Evolutionary conservation across 2,888 invertebrate genomes (phyloP).

Genomic region (Oscheius sp.): DNA sequence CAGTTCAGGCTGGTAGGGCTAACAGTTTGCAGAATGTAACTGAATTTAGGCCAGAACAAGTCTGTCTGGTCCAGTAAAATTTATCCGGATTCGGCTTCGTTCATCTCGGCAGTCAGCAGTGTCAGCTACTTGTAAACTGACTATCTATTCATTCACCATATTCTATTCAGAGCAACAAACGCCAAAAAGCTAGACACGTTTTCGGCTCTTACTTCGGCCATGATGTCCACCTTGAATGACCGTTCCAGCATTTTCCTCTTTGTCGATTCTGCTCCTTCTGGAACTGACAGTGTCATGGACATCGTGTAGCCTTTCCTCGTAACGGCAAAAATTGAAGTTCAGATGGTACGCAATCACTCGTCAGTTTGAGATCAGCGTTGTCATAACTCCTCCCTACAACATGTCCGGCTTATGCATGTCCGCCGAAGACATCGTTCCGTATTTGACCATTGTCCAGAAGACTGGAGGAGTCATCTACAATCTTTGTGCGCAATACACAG

Average conservation of each 20-base stretch:
- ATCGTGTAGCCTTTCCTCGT: slow-evolving; percentile 36
- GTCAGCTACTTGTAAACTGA: neutral
- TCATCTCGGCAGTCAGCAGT: neutral
- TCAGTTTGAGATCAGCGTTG: slow-evolving; percentile 47
- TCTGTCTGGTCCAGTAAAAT: neutral
- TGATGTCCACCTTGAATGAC: slow-evolving; percentile 43
- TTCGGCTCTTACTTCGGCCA: slow-evolving; percentile 41
- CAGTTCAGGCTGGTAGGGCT: neutral
- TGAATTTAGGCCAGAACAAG: neutral
- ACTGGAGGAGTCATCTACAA: slow-evolving; percentile 53
- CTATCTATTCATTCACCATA: neutral
- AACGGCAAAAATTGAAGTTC: neutral
- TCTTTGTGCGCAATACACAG: slow-evolving; percentile 37
- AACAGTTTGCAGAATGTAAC: neutral
- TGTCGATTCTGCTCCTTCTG: slow-evolving; percentile 41
- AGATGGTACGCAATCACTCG: slow-evolving; percentile 32
- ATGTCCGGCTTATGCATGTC: slow-evolving; percentile 33
- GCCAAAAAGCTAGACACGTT: slow-evolving; percentile 35
- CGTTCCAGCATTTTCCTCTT: slow-evolving; percentile 53
- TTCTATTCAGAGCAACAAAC: slow-evolving; percentile 4
- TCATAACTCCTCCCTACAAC: slow-evolving; percentile 47
- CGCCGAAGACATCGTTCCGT: slow-evolving; percentile 26
- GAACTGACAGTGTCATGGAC: slow-evolving; percentile 26
- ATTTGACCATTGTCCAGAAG: slow-evolving; percentile 40
- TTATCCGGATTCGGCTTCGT: neutral